Evolutionary conservation across 2,113 vertebrate species (phyloP), one percentile per base, ranked within the genome.

Genomic region (Python bivittatus): DNA sequence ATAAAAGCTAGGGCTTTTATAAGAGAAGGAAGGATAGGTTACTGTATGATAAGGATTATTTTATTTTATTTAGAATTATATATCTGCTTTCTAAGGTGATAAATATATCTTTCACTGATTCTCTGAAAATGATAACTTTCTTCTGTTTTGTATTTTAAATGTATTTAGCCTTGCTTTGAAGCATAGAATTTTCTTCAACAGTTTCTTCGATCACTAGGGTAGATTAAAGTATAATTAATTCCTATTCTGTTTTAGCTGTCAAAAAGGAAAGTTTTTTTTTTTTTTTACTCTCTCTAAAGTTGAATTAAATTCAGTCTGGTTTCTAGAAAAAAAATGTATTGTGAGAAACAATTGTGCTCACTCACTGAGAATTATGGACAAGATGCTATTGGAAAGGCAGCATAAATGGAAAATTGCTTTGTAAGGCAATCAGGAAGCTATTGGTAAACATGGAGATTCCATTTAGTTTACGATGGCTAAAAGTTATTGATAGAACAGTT

Each of bases 31-130:
- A 29, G 25, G 6, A 22, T 52, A 68, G 13, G 1, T 44, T 52
- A 68, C 10, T 89, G 13, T 8, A 52, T 17, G 60, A 53, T 53
- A 23, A 58, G 29, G 23, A 90, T 53, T 72, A 88, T 44, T 23
- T 58, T 60, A 33, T 25, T 33, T 72, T 72, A 17, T 72, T 89
- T 52, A n/a, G 88, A 68, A 20, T 53, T 68, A 25, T 48, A 5
- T 72, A 15, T 89, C 33, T 84, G 42, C 8, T 72, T 90, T 1
- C 84, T 96, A 92, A 88, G 8, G 12, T 89, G 27, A 11, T 29
- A 29, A 89, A 68, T 68, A 72, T 89, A 22, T 33, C n/a, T 54
- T 89, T 20, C 29, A 54, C 20, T n/a, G 20, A 72, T 89, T 89
- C 53, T 54, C 20, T 54, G 17, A 72, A 23, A 53, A 89, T 8